phyloP scores from a whole-genome alignment of 2,113 vertebrate species.

The Pachycephala philippinensis region DNA sequence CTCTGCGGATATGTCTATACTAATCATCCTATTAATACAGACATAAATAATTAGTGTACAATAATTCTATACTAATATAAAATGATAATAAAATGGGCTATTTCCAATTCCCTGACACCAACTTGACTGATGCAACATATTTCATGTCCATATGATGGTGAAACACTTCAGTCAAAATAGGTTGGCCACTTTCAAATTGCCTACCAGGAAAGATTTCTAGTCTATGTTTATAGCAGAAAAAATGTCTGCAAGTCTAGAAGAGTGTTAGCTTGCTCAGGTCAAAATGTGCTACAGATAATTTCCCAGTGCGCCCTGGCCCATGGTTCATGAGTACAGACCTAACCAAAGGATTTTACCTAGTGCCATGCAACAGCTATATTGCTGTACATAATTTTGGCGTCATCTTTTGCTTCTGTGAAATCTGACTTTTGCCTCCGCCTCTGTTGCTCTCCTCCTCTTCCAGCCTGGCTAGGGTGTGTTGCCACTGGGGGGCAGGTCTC shows the following conservation, averaged over 20 bases:
- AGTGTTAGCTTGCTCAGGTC: not conserved
- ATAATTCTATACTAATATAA: not conserved
- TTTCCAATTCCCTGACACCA: not conserved
- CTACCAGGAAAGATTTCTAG: not conserved
- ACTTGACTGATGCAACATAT: not conserved
- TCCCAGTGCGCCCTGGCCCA: accelerated
- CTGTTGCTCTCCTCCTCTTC: not conserved
- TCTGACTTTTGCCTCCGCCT: not conserved
- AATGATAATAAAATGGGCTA: not conserved
- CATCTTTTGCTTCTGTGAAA: not conserved
- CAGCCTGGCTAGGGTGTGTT: not conserved
- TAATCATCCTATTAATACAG: not conserved
- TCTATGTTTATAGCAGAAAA: not conserved
- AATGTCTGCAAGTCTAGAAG: not conserved
- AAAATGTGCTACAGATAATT: not conserved
- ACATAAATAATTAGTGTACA: not conserved
- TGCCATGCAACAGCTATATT: not conserved
- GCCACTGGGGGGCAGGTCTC: not conserved
- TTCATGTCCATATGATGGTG: not conserved
- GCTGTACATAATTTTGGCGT: not conserved
- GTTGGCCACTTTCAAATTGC: not conserved
- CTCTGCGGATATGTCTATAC: not conserved
- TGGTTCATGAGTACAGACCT: not conserved
- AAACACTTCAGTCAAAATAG: not conserved
- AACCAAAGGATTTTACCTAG: not conserved